Evolutionary conservation across 2,113 vertebrate species (phyloP), one percentile per base, ranked within the genome.

Genomic region (Poeciliopsis turrubarensis): DNA sequence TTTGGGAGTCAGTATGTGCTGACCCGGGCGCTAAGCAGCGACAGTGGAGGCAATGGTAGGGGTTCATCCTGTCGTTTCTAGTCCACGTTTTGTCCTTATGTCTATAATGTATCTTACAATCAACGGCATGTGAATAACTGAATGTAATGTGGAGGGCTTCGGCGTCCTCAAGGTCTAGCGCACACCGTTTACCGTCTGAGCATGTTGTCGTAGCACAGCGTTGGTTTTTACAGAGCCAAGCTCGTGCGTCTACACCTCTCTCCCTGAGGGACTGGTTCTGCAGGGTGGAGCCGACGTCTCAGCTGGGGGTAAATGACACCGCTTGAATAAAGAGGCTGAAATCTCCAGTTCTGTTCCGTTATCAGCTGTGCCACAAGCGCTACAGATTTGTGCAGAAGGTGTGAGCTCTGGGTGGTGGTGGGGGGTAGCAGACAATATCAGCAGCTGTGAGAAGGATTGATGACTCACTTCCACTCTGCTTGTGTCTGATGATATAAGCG

Each of bases 231-330:
- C 15, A 62, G 37, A 66, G 69, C 1, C 1, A 13, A 32, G 47
- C 70, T 75, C 27, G 34, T 73, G 65, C 80, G 75, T 57, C 30
- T 41, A 44, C 47, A 71, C 64, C 81, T 81, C 80, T 73, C 65
- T 66, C 61, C 27, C 5, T n/a, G 73, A 72, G 73, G 75, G 75
- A 51, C 30, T 60, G 83, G 65, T 83, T 78, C 78, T 71, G 60
- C 77, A 57, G 54, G 34, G 63, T 30, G 81, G 70, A 32, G 64
- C 77, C 26, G 60, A 84, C 67, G 77, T 69, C 79, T 60, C 81
- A 62, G 87, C 44, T 68, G 87, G 83, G 72, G 82, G 88, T 87
- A 86, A 92, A 92, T 86, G 77, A 85, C 86, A 85, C 74, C 64
- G 75, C 77, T 79, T 70, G 78, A 77, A 70, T 72, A 61, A 71